Percentiles rank a stretch among this genome's conserved stretches.
Conservation (phyloP, 1,140 invertebrate species). For the Odontomachus brunneus region DNA sequence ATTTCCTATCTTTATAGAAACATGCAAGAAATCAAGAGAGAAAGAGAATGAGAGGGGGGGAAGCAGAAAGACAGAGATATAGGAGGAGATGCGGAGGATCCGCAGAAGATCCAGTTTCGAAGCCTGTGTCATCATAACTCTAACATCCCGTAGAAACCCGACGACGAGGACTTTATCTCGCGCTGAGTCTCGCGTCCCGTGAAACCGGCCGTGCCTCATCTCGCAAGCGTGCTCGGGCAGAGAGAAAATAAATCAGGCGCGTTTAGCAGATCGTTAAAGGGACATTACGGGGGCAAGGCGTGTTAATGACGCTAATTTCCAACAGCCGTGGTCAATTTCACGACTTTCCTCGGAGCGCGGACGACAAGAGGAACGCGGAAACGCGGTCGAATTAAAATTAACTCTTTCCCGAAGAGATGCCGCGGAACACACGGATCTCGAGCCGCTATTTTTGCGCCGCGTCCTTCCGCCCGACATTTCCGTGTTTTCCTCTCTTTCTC, state of each 20-base stretch:
- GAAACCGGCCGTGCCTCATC: too few relatives aligned
- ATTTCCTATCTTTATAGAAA: too few relatives aligned
- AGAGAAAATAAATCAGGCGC: not conserved
- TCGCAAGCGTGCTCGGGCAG: not conserved
- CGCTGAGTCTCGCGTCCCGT: too few relatives aligned
- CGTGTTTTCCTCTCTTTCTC: too few relatives aligned
- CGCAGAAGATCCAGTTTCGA: too few relatives aligned
- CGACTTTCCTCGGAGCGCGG: not conserved
- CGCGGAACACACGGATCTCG: not conserved
- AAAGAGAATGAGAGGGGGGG: too few relatives aligned
- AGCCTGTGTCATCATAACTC: too few relatives aligned
- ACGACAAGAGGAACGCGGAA: not conserved
- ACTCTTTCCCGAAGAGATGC: not conserved
- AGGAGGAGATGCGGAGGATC: too few relatives aligned
- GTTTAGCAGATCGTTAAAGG: conserved; percentile 2
- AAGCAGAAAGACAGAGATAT: too few relatives aligned
- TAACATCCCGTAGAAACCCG: too few relatives aligned
- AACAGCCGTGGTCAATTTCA: not conserved
- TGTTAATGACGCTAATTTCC: not conserved
- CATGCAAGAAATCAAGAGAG: too few relatives aligned
- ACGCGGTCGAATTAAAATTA: conserved; percentile 9
- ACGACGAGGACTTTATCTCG: too few relatives aligned
- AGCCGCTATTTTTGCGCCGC: not conserved
- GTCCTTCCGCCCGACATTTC: not conserved
- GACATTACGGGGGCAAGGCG: not conserved